Conservation (phyloP, 1,140 invertebrate genomes). For the Pseudomyrmex cubaensis region DNA sequence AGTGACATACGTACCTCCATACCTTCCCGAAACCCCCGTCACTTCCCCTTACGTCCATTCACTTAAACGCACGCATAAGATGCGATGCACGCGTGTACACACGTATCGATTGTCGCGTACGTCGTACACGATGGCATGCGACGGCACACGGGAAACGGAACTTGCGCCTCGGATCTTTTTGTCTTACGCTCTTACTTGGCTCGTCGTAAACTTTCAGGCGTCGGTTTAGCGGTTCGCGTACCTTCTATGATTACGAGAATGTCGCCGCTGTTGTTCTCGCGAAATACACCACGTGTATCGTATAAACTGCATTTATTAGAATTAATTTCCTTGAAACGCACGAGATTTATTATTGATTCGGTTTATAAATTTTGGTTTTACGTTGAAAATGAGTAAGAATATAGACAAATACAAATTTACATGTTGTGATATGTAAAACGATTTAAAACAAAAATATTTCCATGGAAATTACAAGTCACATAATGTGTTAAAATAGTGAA, state of each 20-base stretch:
- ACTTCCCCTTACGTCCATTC: not conserved
- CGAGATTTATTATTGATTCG: too few species aligned
- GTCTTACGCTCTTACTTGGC: conserved; percentile 84
- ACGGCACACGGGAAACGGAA: conserved; percentile 71
- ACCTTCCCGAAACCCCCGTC: conserved; percentile 8
- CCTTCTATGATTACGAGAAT: conserved; percentile 46
- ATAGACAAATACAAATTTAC: too few species aligned
- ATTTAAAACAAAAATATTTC: conserved; percentile 3
- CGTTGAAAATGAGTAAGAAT: not conserved
- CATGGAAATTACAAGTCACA: conserved; percentile 26
- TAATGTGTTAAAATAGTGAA: conserved; percentile 50
- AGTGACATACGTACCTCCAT: conserved; percentile 57
- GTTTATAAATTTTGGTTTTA: not conserved
- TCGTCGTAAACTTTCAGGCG: conserved; percentile 79
- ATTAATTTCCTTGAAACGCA: too few species aligned
- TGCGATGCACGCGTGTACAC: conserved; percentile 31
- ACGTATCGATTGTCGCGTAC: conserved; percentile 63
- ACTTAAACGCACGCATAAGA: not conserved
- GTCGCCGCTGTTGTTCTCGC: conserved; percentile 24
- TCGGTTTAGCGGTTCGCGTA: conserved; percentile 74
- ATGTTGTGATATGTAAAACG: not conserved
- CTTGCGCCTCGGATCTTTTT: conserved; percentile 55
- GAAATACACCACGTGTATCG: conserved; percentile 13
- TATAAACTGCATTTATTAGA: not conserved
- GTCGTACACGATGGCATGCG: conserved; percentile 71